Evolutionary conservation across 2,113 vertebrate genomes (phyloP), one percentile per base, ranked within the genome.

Genomic region (Triplophysa rosa): DNA sequence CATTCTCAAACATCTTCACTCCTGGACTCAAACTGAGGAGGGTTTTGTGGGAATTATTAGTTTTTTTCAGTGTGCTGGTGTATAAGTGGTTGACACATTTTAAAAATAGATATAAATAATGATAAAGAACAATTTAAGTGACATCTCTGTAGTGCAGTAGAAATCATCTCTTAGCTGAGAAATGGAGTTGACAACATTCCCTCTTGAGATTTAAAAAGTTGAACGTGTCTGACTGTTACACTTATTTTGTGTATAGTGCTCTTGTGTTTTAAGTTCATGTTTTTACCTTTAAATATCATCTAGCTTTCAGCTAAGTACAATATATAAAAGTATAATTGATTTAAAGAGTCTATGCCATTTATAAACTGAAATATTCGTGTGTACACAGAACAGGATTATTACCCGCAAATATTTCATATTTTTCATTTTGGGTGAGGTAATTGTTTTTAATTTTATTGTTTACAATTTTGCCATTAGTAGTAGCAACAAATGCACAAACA

Each of bases 201-300:
- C 45, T 71, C 65, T 52, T 68, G 29, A 68, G 52, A 61, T 62
- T 59, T 52, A 47, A 78, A 56, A 68, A 37, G 61, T 73, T 73
- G 33, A 78, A 37, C 14, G 62, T 78, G 75, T 78, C 63, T 23
- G 73, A 84, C 79, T 84, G 83, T 79, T 84, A 82, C 52, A 67
- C 77, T 80, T 72, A 68, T 78, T 82, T 76, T 37, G 70, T 82
- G 80, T 84, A 65, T 54, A 67, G 74, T 79, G 66, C 45, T 63
- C 33, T 54, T 65, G 62, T 77, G 45, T 54, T 81, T 81, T 74
- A 33, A 73, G 65, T 79, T 68, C 21, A 73, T 19, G 47, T 81
- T 78, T 84, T 68, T 79, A 71, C 77, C 56, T 52, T 69, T 73
- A 63, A 78, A 70, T 65, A 40, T 76, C 61, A 66, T n/a, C 71